A percentile compares a stretch with the other conserved stretches of the same genome.
Evolutionary conservation across 2,797 vertebrate genomes (phyloP).

Genomic region (Helarctos malayanus): DNA sequence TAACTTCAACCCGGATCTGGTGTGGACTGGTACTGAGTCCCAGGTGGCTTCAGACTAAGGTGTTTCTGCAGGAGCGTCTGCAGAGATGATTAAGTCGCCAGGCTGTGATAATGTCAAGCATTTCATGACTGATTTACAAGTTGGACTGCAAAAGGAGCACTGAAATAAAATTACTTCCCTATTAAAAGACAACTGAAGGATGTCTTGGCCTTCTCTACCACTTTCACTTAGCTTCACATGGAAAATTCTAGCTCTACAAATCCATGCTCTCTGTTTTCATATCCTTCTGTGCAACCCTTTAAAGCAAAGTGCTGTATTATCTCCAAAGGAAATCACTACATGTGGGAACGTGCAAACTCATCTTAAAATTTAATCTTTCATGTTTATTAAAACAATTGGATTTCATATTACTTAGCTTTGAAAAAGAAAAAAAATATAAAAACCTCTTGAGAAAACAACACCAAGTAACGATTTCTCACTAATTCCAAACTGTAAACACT

Average conservation of each 20-base stretch:
- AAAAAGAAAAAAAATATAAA: not conserved
- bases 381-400: constrained; percentile 40
- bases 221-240: not conserved
- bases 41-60: not conserved
- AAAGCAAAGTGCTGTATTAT: not conserved
- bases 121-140: not conserved
- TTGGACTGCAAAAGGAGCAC: not conserved
- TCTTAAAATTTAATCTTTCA: not conserved
- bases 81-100: not conserved
- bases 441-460: not conserved
- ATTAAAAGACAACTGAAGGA: not conserved
- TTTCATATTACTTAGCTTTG: not conserved
- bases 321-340: not conserved
- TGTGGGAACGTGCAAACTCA: not conserved
- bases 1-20: not conserved
- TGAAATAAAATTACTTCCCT: not conserved
- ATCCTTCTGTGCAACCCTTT: not conserved
- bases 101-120: not conserved
- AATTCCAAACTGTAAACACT: constrained; percentile 24
- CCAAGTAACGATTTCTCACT: not conserved
- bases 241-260: not conserved
- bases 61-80: not conserved
- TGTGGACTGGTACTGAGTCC: not conserved
- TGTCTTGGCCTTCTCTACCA: not conserved
- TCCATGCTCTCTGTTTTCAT: not conserved